Conservation (phyloP, 2,797 vertebrate species). For the Mycteria americana region DNA sequence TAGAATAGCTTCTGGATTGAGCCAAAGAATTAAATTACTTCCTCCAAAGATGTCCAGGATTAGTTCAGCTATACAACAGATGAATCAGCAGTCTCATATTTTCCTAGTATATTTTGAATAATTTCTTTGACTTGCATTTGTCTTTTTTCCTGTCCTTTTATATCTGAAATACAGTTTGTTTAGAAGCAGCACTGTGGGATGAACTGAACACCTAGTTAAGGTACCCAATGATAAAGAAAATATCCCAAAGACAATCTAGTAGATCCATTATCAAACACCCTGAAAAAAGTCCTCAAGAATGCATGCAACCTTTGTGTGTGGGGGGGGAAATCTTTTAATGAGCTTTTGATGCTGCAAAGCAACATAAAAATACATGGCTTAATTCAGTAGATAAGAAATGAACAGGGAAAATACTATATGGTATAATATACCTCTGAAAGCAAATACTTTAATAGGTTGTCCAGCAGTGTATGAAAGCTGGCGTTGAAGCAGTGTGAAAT, state of each 20-base stretch:
- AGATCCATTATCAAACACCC: neutral
- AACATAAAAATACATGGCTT: neutral
- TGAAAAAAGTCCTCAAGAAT: neutral
- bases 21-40: neutral
- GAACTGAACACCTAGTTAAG: neutral
- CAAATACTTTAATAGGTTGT: neutral
- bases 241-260: neutral
- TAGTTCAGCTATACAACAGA: neutral
- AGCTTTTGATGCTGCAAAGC: neutral
- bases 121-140: neutral
- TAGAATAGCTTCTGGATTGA: neutral
- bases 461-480: neutral
- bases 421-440: neutral
- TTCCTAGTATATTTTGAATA: neutral
- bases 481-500: neutral
- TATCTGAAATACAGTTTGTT: neutral
- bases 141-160: neutral
- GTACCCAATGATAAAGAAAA: neutral
- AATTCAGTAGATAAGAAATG: neutral
- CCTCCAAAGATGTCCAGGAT: neutral
- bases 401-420: neutral
- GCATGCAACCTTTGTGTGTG: neutral
- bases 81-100: neutral
- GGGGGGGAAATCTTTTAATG: neutral
- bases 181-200: neutral